phyloP scores from a whole-genome alignment of 1,140 invertebrate species.

The Penaeus vannamei region DNA sequence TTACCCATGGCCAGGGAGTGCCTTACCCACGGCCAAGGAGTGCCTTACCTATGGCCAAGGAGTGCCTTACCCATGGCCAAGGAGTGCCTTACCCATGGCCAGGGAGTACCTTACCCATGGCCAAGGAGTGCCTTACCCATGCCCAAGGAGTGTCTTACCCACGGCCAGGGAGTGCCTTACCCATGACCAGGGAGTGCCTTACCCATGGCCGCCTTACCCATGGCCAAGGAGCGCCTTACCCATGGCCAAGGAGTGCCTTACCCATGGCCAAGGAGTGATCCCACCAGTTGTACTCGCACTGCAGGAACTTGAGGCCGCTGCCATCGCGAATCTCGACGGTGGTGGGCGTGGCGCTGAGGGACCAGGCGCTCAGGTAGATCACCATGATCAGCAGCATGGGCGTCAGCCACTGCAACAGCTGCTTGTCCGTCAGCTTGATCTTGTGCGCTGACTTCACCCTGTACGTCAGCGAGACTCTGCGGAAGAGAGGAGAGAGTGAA shows the following conservation, averaged over 20 bases:
- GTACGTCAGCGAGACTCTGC: constrained; percentile 91
- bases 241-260: constrained; percentile 71
- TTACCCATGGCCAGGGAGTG: constrained; percentile 88
- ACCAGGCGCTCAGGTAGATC: constrained; percentile 92
- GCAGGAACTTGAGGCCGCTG: constrained; percentile 84
- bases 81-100: too few relatives aligned
- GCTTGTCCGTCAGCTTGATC: constrained; percentile 90
- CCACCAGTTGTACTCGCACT: constrained; percentile 94
- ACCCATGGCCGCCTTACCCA: constrained; percentile 69
- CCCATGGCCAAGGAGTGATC: constrained; percentile 90
- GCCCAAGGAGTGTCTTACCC: constrained; percentile 86
- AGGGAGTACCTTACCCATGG: too few relatives aligned
- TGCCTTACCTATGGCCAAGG: constrained; percentile 88
- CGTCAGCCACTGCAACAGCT: constrained; percentile 89
- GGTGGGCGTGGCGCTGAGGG: constrained; percentile 82
- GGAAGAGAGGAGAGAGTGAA: constrained; percentile 67
- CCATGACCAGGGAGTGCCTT: constrained; percentile 83
- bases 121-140: constrained; percentile 89
- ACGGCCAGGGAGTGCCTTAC: constrained; percentile 83
- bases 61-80: constrained; percentile 89
- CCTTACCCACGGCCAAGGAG: too few relatives aligned
- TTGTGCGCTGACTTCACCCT: constrained; percentile 94
- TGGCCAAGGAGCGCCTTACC: constrained; percentile 88
- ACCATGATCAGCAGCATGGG: constrained; percentile 90
- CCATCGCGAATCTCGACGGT: constrained; percentile 83